These are phyloP conservation scores for Timandra comae DNA, from an alignment of 2,888 invertebrate genomes.

Conservation along the genomic window DNA sequence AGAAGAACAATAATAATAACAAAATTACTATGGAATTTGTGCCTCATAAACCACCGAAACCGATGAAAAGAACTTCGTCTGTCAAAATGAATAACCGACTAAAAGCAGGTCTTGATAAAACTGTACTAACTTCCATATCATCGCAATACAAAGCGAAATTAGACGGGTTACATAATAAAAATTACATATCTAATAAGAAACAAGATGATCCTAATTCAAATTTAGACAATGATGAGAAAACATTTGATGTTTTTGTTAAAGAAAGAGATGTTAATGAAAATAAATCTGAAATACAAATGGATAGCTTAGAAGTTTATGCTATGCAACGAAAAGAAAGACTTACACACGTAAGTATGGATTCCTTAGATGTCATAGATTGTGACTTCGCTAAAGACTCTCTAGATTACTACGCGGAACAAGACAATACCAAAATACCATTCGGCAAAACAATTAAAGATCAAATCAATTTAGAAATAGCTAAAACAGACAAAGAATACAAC, in stretches of 20 bases:
- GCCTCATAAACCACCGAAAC: constrained; percentile 85
- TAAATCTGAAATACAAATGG: constrained; percentile 79
- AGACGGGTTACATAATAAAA: constrained; percentile 68
- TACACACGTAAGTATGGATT: constrained; percentile 70
- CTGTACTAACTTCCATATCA: constrained; percentile 62
- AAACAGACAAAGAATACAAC: constrained; percentile 35
- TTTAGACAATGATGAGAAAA: constrained; percentile 63
- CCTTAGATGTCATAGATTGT: constrained; percentile 58
- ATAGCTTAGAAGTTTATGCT: constrained; percentile 76
- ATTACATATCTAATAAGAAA: constrained; percentile 50
- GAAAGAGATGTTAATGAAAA: constrained; percentile 78
- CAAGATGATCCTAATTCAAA: constrained; percentile 60
- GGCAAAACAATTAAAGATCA: constrained; percentile 52
- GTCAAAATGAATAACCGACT: constrained; percentile 75
- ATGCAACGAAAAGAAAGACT: constrained; percentile 61
- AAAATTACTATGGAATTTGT: constrained; percentile 77
- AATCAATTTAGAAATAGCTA: constrained; percentile 46
- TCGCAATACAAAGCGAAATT: constrained; percentile 71
- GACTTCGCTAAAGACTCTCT: constrained; percentile 70
- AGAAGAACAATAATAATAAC: constrained; percentile 60
- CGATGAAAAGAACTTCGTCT: constrained; percentile 81
- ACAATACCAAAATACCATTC: constrained; percentile 47
- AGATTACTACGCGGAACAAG: constrained; percentile 67
- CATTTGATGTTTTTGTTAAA: constrained; percentile 78
- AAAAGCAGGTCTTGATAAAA: constrained; percentile 63